These are phyloP conservation scores for Melanotaenia trifasciata DNA, from an alignment of 2,797 vertebrate species.

Conservation along the genomic window DNA sequence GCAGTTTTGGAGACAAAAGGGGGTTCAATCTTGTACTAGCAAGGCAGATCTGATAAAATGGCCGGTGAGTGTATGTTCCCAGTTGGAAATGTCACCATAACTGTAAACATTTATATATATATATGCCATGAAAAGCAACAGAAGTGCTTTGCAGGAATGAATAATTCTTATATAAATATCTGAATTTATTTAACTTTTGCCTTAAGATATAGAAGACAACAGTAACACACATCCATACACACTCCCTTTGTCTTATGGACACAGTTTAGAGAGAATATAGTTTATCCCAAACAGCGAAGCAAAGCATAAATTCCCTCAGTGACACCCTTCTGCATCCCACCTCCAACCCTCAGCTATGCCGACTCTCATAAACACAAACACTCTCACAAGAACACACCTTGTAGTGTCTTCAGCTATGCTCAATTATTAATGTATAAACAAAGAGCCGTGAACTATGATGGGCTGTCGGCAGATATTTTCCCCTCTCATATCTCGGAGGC, in stretches of 20 bases:
- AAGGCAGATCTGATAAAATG: too few relatives aligned
- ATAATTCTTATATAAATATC: background rate
- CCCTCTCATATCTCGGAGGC: slow-evolving; percentile 71
- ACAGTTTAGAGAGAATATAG: slow-evolving; percentile 59
- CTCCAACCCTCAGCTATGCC: slow-evolving; percentile 30
- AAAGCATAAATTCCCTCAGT: slow-evolving; percentile 66
- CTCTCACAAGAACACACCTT: slow-evolving; percentile 46
- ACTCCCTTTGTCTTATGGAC: background rate
- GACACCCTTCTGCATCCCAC: slow-evolving; percentile 54
- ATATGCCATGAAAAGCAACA: background rate
- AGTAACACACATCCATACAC: background rate
- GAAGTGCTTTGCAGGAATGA: background rate
- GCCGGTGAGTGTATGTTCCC: too few relatives aligned
- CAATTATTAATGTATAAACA: slow-evolving; percentile 87
- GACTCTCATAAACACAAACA: slow-evolving; percentile 16
- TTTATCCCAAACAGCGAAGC: slow-evolving; percentile 72
- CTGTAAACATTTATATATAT: background rate
- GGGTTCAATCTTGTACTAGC: too few relatives aligned
- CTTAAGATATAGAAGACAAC: background rate
- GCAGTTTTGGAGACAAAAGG: too few relatives aligned
- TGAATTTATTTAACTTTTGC: background rate
- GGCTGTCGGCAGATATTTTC: slow-evolving; percentile 79
- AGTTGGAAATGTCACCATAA: background rate
- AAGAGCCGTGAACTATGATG: slow-evolving; percentile 77
- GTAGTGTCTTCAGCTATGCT: slow-evolving; percentile 79